Evolutionary conservation across 2,888 invertebrate genomes (phyloP), one percentile per base, ranked within the genome.

Genomic region (Acronicta psi): DNA sequence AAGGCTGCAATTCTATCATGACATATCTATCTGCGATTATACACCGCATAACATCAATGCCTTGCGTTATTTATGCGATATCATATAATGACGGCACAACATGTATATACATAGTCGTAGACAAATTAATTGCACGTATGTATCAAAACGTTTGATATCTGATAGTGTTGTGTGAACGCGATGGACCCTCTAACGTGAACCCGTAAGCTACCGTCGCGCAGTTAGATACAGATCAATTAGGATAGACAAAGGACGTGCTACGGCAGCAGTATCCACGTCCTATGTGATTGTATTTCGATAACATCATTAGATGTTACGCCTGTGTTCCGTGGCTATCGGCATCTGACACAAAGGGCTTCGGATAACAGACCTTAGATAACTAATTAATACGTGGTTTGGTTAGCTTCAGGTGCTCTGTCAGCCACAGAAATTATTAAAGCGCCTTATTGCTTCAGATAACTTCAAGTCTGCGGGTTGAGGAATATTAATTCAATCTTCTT

Each of bases 1-100:
- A 40, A 49, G 41, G 17, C 49, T 25, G 56, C 56, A 47, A 37
- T 61, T 57, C 49, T 61, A 51, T 68, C 45, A 59, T 53, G 52
- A 46, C 54, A 61, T 62, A 55, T 51, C 44, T 55, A 34, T 23
- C 18, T 55, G 18, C 13, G 31, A 31, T 17, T 42, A 18, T 29
- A 41, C n/a, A 23, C 17, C 8, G 18, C 18, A 25, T 38, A 49
- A 43, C 11, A 47, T 38, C 34, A 45, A 23, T 18, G 23, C 29
- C 18, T 0, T 42, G 66, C 25, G 57, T 52, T 62, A 47, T 51
- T 69, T 43, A 69, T 45, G 44, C 36, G 8, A 44, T 56, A 56
- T 41, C 20, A 17, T 31, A 29, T 25, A 41, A 11, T n/a, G n/a
- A n/a, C n/a, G n/a, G n/a, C 6, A 44, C 7, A 14, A 31, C 31